Percentiles rank a stretch among this genome's conserved stretches.
Conservation (phyloP, 64 coral and sea anemone genomes). For the Montipora sp. region DNA sequence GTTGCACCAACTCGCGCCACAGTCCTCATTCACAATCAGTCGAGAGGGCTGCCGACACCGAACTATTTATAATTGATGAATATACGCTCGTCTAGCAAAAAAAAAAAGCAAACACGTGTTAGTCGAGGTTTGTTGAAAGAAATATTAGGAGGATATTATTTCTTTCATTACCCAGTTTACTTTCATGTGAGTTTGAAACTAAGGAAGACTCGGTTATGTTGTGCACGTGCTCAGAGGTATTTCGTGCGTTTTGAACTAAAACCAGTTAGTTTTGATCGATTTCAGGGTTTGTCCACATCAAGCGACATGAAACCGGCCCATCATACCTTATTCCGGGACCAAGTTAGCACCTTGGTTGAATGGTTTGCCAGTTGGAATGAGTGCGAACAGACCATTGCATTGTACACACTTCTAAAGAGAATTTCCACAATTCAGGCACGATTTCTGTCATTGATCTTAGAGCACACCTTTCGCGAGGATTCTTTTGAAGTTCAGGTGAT, state of each 20-base stretch:
- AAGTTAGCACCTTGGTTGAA: slow-evolving; percentile 84
- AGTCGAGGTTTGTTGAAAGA: slow-evolving; percentile 35
- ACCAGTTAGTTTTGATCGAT: slow-evolving; percentile 40
- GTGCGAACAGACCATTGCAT: slow-evolving; percentile 95
- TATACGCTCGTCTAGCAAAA: slow-evolving; percentile 26
- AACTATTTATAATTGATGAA: slow-evolving; percentile 84
- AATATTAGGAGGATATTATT: background rate
- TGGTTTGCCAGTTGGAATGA: slow-evolving; percentile 99
- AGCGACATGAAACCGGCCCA: slow-evolving; percentile 90
- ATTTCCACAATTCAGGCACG: slow-evolving; percentile 91
- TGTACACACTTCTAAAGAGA: slow-evolving; percentile 88
- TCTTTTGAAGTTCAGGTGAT: slow-evolving; percentile 77
- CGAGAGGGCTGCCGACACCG: slow-evolving; percentile 37
- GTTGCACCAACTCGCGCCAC: slow-evolving; percentile 34
- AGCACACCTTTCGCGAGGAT: slow-evolving; percentile 97
- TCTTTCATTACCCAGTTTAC: background rate
- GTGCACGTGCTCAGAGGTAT: slow-evolving; percentile 61
- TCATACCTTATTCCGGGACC: slow-evolving; percentile 90
- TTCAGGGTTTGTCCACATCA: slow-evolving; percentile 62
- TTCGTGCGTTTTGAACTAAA: slow-evolving; percentile 31
- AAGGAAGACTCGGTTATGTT: background rate
- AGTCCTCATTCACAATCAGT: slow-evolving; percentile 60
- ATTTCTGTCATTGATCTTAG: slow-evolving; percentile 92
- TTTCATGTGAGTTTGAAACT: slow-evolving; percentile 16
- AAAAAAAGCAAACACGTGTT: slow-evolving; percentile 57